phyloP scores from a whole-genome alignment of 2,888 invertebrate species.

The Cotesia congregata region DNA sequence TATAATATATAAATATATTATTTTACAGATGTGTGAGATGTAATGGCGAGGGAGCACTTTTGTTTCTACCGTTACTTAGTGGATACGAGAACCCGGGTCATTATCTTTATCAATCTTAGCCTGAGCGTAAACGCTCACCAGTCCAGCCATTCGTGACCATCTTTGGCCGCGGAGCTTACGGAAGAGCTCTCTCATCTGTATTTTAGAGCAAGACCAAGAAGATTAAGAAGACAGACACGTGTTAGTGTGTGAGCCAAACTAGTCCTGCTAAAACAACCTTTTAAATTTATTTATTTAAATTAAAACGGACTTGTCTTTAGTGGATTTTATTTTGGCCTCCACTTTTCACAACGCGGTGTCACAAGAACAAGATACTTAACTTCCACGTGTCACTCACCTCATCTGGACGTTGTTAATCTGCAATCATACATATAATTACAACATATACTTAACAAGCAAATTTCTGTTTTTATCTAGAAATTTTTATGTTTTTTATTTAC shows the following conservation, averaged over 20 bases:
- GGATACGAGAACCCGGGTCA: conserved; percentile 52
- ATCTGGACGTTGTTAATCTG: not conserved
- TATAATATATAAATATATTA: not conserved
- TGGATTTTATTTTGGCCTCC: conserved; percentile 29
- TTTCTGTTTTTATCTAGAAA: not conserved
- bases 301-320: conserved; percentile 37
- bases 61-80: conserved; percentile 41
- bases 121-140: conserved; percentile 52
- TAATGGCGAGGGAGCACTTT: conserved; percentile 33
- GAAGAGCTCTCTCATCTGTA: conserved; percentile 38
- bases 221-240: not conserved
- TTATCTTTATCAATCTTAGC: conserved; percentile 63
- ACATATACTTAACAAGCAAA: not conserved
- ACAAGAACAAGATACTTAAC: conserved; percentile 36
- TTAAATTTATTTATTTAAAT: conserved; percentile 22
- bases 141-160: conserved; percentile 56
- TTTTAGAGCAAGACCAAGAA: conserved; percentile 8
- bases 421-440: not conserved
- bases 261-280: conserved; percentile 30
- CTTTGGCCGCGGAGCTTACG: conserved; percentile 57
- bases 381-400: conserved; percentile 33
- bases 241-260: conserved; percentile 7
- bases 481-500: not conserved
- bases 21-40: not conserved
- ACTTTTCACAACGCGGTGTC: conserved; percentile 17